These are phyloP conservation scores for Therioaphis trifolii DNA, from an alignment of 2,888 invertebrate genomes.

Conservation along the genomic window DNA sequence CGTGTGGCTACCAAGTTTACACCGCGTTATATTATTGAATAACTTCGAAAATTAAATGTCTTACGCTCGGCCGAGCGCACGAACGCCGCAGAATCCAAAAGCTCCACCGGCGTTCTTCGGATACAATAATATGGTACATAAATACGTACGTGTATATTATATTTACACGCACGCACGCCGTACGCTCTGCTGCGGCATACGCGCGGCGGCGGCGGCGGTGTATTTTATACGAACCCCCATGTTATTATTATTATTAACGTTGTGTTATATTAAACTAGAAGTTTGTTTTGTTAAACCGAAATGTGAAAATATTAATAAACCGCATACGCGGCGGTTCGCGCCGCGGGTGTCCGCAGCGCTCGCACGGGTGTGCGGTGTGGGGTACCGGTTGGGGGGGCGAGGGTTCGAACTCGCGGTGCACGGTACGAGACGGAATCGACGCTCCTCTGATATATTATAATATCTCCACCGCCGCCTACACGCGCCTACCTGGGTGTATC, in stretches of 20 bases:
- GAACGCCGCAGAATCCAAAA: conserved; percentile 9
- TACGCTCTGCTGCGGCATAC: no score
- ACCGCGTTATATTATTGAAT: conserved; percentile 26
- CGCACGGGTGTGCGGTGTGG: background rate
- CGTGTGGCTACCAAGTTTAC: background rate
- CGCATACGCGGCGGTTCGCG: background rate
- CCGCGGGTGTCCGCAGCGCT: no score
- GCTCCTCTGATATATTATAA: no score
- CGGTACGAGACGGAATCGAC: no score
- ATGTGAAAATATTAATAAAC: conserved; percentile 14
- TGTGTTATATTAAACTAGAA: conserved; percentile 41
- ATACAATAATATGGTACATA: background rate
- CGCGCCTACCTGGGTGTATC: no score
- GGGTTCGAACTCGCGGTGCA: background rate
- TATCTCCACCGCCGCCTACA: no score
- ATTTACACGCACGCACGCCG: no score
- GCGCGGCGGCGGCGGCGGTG: no score
- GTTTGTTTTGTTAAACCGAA: conserved; percentile 36
- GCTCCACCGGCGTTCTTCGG: background rate
- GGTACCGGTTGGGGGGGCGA: background rate
- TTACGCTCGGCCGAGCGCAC: conserved; percentile 19
- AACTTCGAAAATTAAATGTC: conserved; percentile 38
- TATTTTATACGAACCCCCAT: background rate
- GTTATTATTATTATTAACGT: background rate
- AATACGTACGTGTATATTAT: no score